A percentile compares a stretch with the other conserved stretches of the same genome.
Conservation (phyloP, 2,113 vertebrate genomes). For the Melanocharis versteri region DNA sequence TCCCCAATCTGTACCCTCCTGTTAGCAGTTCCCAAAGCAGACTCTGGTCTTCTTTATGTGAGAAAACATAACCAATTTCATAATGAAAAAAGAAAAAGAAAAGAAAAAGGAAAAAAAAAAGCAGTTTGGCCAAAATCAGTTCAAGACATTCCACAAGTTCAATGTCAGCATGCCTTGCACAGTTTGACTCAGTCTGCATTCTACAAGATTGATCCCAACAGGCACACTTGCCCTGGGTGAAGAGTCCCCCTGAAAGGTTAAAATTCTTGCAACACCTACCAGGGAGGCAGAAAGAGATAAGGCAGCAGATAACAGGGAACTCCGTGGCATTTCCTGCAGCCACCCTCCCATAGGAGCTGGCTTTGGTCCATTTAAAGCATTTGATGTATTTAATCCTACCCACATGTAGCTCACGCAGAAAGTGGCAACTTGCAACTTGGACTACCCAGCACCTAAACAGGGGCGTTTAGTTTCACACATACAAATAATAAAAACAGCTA, state of each 20-base stretch:
- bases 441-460: neutral
- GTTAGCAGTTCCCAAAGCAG: neutral
- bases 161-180: neutral
- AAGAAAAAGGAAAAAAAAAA: accelerated
- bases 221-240: neutral
- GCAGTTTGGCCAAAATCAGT: neutral
- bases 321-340: neutral
- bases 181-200: neutral
- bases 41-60: neutral
- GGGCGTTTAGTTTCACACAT: accelerated
- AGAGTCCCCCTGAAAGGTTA: neutral
- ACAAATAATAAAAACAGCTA: neutral
- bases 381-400: neutral
- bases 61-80: neutral
- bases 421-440: accelerated
- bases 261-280: neutral
- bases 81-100: accelerated
- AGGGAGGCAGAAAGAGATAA: neutral
- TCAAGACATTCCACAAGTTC: neutral
- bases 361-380: neutral
- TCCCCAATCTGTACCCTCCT: neutral
- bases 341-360: neutral
- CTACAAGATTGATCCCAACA: neutral
- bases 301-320: neutral
- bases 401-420: accelerated